These are phyloP conservation scores for Ptilorrhoa leucosticta DNA, from an alignment of 2,113 vertebrate species.

Conservation along the genomic window DNA sequence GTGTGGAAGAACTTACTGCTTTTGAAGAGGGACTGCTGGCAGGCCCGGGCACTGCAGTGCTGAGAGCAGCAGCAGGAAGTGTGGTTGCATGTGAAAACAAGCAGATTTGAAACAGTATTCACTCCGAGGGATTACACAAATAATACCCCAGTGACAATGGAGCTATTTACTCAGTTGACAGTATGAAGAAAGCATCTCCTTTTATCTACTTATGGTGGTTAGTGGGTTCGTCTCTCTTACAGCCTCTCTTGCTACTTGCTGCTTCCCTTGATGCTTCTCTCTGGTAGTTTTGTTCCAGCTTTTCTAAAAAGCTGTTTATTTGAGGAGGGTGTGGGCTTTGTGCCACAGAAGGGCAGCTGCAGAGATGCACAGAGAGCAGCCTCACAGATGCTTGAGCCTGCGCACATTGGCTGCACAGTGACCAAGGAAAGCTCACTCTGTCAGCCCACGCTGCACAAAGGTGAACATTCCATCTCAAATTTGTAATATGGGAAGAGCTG, in stretches of 20 bases:
- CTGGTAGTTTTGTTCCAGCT: not conserved
- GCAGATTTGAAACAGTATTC: slow-evolving; percentile 44
- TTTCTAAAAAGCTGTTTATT: slow-evolving; percentile 13
- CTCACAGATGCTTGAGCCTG: not conserved
- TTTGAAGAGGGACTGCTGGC: not conserved
- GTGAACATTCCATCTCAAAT: not conserved
- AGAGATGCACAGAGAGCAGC: not conserved
- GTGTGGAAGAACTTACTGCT: not conserved
- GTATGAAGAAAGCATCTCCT: slow-evolving; percentile 39
- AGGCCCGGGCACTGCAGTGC: not conserved
- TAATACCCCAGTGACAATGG: slow-evolving; percentile 42
- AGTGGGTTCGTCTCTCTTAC: not conserved
- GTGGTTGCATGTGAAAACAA: slow-evolving; percentile 50
- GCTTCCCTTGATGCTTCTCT: not conserved
- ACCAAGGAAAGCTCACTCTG: not conserved
- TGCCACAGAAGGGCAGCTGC: not conserved
- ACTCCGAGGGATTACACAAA: slow-evolving; percentile 44
- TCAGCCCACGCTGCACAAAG: not conserved
- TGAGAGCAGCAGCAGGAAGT: slow-evolving; percentile 46
- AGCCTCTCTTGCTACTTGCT: slow-evolving; percentile 23
- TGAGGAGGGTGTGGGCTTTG: not conserved
- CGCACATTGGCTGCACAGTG: not conserved
- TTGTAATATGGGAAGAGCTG: not conserved
- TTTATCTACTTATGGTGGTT: slow-evolving; percentile 32
- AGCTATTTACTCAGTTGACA: slow-evolving; percentile 41